Conservation (phyloP, 2,113 vertebrate genomes). For the Elachura formosa region DNA sequence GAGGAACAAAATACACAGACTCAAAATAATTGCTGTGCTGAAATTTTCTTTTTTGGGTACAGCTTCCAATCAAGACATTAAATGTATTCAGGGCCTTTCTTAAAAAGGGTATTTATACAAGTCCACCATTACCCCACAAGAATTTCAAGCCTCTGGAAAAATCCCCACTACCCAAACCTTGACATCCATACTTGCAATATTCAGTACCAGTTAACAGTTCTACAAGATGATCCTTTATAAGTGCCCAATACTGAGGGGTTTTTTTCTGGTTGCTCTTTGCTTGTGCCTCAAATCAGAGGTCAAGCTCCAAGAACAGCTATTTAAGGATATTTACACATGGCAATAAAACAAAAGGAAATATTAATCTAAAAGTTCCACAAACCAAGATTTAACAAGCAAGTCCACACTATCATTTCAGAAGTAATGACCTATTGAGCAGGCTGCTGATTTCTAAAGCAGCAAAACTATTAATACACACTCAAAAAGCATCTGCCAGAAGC, state of each 20-base stretch:
- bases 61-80: neutral
- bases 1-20: neutral
- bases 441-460: neutral
- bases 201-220: neutral
- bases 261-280: neutral
- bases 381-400: neutral
- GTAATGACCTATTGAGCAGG: neutral
- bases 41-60: neutral
- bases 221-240: neutral
- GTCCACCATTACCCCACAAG: neutral
- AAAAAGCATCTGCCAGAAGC: neutral
- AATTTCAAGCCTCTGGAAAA: neutral
- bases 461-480: neutral
- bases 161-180: neutral
- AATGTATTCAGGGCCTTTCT: neutral
- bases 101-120: neutral
- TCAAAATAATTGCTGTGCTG: slow-evolving; percentile 1
- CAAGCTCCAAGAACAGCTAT: neutral
- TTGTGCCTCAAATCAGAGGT: neutral
- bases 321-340: neutral
- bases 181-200: neutral
- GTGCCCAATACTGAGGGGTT: neutral
- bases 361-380: neutral
- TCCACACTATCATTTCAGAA: neutral
- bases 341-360: neutral